These are phyloP conservation scores for Raja brachyura DNA, from an alignment of 2,113 vertebrate species.

Conservation along the genomic window DNA sequence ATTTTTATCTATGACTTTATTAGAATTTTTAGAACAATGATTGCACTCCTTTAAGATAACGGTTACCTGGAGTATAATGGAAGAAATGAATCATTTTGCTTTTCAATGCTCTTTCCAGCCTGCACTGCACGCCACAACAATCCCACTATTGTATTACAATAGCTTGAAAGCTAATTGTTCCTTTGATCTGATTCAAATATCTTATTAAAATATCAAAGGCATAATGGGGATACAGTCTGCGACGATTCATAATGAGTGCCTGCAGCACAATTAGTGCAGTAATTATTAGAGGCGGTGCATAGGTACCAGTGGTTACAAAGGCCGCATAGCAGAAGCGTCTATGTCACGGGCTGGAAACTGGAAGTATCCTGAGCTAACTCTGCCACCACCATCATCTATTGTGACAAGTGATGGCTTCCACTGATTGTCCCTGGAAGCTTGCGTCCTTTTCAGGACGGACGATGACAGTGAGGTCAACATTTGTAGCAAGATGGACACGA, in stretches of 20 bases:
- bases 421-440: too few species aligned
- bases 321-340: too few species aligned
- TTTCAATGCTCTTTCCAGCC: conserved; percentile 3
- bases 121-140: neutral
- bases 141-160: neutral
- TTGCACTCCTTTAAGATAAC: neutral
- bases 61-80: neutral
- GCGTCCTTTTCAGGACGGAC: too few species aligned
- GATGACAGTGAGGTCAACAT: too few species aligned
- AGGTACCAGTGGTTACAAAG: neutral
- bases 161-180: conserved; percentile 11
- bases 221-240: conserved; percentile 16
- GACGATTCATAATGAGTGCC: neutral
- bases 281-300: neutral
- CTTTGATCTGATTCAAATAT: conserved; percentile 33
- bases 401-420: too few species aligned
- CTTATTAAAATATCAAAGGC: conserved; percentile 37
- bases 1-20: neutral
- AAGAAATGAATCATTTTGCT: neutral
- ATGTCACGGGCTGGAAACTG: too few species aligned
- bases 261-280: neutral
- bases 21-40: neutral
- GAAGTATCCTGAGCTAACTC: too few species aligned
- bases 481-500: too few species aligned
- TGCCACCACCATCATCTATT: too few species aligned